These are phyloP conservation scores for Distichodus sexfasciatus DNA, from an alignment of 2,797 vertebrate species.

Conservation along the genomic window DNA sequence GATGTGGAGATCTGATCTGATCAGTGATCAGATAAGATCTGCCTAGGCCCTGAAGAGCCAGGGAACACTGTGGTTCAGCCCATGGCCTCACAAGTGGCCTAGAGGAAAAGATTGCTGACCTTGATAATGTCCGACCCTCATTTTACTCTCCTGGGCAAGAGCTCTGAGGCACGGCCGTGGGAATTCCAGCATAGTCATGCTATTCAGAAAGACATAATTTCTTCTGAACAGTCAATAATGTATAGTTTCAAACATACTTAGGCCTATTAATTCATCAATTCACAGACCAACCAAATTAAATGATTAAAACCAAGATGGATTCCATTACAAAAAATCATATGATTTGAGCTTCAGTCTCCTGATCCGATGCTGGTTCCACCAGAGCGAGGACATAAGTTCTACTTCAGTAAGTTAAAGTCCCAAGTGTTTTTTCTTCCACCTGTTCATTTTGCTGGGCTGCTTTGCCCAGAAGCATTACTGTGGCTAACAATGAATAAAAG, in stretches of 20 bases:
- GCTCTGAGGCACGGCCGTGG: not conserved
- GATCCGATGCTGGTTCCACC: constrained; percentile 37
- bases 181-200: not conserved
- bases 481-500: no score
- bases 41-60: constrained; percentile 20
- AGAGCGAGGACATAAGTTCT: no score
- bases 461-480: no score
- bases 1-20: constrained; percentile 27
- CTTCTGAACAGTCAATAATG: not conserved
- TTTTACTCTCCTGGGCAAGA: constrained; percentile 17
- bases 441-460: no score
- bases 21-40: constrained; percentile 33
- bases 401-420: no score
- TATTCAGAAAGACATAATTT: not conserved
- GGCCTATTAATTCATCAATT: no score
- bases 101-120: constrained; percentile 33
- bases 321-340: no score
- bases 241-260: not conserved
- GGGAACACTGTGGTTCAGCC: constrained; percentile 25
- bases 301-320: no score
- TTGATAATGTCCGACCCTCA: constrained; percentile 27
- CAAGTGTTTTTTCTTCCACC: no score
- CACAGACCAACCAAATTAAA: no score
- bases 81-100: constrained; percentile 9
- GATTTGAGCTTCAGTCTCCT: not conserved